Evolutionary conservation across 2,797 vertebrate species (phyloP).

Genomic region (Bovichtus diacanthus): DNA sequence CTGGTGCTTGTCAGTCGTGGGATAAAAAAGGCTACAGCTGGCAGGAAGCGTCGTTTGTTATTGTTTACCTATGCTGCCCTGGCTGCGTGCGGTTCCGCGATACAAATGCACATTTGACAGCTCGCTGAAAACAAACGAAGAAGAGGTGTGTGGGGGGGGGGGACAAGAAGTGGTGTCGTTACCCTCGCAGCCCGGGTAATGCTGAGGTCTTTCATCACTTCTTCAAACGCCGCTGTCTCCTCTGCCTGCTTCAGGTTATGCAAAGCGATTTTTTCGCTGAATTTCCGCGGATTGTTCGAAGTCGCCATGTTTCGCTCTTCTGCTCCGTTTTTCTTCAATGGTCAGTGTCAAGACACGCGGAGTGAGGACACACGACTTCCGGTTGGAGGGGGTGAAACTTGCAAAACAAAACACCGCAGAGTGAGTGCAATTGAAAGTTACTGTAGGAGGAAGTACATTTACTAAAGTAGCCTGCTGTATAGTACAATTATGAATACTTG

Average conservation of each 20-base stretch:
- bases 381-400: slow-evolving; percentile 13
- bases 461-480: no score
- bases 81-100: slow-evolving; percentile 63
- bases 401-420: neutral
- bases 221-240: slow-evolving; percentile 94
- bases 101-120: slow-evolving; percentile 71
- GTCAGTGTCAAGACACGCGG: slow-evolving; percentile 48
- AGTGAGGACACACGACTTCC: slow-evolving; percentile 42
- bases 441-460: no score
- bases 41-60: slow-evolving; percentile 81
- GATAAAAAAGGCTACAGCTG: slow-evolving; percentile 12
- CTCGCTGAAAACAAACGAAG: slow-evolving; percentile 61
- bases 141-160: neutral
- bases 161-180: slow-evolving; percentile 57
- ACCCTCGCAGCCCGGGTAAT: slow-evolving; percentile 92
- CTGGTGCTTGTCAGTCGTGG: neutral
- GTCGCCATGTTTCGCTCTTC: slow-evolving; percentile 93
- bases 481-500: no score
- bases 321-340: slow-evolving; percentile 82
- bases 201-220: slow-evolving; percentile 95
- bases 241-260: slow-evolving; percentile 95
- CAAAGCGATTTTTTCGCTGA: slow-evolving; percentile 95
- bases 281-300: slow-evolving; percentile 96
- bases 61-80: slow-evolving; percentile 82
- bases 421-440: neutral